Evolutionary conservation across 2,113 vertebrate genomes (phyloP).

Genomic region (Xiphophorus hellerii): DNA sequence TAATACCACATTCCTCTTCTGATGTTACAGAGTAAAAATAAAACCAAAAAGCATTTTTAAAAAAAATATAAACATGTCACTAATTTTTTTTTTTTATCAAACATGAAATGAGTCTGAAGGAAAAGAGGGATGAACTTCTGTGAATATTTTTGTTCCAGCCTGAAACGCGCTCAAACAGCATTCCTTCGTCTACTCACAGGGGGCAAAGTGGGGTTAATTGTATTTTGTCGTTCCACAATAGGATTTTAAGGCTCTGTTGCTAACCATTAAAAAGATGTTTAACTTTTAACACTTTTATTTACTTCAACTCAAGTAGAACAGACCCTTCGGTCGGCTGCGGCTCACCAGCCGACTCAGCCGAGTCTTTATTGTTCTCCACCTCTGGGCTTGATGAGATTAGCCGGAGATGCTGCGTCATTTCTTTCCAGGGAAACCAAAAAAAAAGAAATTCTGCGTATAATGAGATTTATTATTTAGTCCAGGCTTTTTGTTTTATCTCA

Average conservation of each 20-base stretch:
- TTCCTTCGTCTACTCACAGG: not conserved
- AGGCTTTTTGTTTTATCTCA: not conserved
- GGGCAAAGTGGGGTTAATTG: not conserved
- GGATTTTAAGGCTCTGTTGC: not conserved
- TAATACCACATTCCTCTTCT: too few relatives aligned
- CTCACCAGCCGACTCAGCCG: not conserved
- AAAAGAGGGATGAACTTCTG: not conserved
- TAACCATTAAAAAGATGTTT: not conserved
- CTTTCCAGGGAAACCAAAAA: constrained; percentile 5
- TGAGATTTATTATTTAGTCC: not conserved
- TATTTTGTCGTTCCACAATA: not conserved
- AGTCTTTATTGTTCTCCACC: constrained; percentile 2
- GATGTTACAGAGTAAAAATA: not conserved
- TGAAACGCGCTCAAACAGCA: not conserved
- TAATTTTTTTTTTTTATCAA: not conserved
- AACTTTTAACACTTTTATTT: not conserved
- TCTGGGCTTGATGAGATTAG: constrained; percentile 1
- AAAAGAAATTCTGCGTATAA: not conserved
- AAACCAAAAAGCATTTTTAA: not conserved
- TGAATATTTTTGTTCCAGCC: not conserved
- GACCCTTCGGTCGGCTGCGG: not conserved
- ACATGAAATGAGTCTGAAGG: not conserved
- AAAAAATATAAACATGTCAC: not conserved
- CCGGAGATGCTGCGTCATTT: constrained; percentile 1
- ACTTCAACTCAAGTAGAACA: not conserved